Conservation (phyloP, 2,797 vertebrate species). For the Podargus strigoides region DNA sequence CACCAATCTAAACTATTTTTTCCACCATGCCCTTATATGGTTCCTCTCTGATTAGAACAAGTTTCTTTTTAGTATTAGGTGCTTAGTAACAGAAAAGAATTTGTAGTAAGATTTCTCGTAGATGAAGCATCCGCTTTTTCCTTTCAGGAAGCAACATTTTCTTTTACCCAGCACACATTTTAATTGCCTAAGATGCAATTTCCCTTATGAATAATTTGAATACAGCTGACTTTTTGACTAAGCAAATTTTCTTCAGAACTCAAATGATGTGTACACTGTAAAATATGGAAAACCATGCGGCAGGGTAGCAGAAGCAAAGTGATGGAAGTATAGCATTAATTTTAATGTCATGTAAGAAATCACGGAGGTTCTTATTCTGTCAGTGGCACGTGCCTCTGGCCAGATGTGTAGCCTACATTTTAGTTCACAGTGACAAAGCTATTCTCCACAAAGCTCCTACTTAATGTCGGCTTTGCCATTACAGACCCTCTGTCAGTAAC, state of each 20-base stretch:
- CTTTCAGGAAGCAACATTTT: constrained; percentile 46
- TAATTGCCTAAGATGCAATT: constrained; percentile 63
- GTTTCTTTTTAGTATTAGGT: not conserved
- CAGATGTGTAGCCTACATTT: constrained; percentile 9
- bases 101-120: not conserved
- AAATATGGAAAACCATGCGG: constrained; percentile 61
- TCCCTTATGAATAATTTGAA: constrained; percentile 70
- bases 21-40: not conserved
- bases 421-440: not conserved
- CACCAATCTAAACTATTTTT: not conserved
- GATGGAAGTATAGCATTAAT: constrained; percentile 47
- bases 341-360: constrained; percentile 50
- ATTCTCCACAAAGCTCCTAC: not conserved
- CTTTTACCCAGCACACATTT: constrained; percentile 45
- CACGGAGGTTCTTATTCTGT: not conserved
- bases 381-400: not conserved
- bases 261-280: constrained; percentile 59
- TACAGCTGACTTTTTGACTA: constrained; percentile 62
- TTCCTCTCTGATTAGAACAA: not conserved
- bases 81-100: not conserved
- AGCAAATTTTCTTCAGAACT: constrained; percentile 61
- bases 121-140: not conserved
- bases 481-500: not conserved
- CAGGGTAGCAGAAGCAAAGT: constrained; percentile 47
- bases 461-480: not conserved